Evolutionary conservation across 2,797 vertebrate species (phyloP).

Genomic region (Oceanodroma leucorhoa): DNA sequence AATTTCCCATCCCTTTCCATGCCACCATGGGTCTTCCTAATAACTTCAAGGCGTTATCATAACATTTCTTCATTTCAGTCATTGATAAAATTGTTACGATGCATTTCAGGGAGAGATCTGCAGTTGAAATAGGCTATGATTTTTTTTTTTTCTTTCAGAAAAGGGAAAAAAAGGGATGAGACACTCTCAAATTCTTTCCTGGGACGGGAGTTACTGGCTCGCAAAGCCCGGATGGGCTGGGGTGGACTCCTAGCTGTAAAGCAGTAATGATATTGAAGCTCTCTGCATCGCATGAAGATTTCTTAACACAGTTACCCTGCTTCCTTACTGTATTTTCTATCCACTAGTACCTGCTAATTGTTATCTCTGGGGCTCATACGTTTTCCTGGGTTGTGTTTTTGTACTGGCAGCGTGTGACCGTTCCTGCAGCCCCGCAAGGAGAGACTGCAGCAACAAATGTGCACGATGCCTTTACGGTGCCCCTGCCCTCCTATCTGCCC

Average conservation of each 20-base stretch:
- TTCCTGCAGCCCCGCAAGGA: background rate
- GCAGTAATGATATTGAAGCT: background rate
- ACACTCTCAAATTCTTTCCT: background rate
- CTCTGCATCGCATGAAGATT: no score
- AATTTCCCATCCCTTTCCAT: background rate
- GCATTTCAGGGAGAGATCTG: background rate
- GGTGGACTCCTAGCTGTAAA: background rate
- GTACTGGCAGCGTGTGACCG: background rate
- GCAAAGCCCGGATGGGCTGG: rapidly evolving
- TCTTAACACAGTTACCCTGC: background rate
- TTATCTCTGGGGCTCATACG: background rate
- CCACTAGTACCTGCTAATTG: background rate
- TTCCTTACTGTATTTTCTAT: background rate
- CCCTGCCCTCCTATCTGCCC: background rate
- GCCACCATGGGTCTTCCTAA: background rate
- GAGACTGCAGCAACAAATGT: background rate
- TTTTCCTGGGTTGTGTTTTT: background rate
- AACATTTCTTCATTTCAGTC: background rate
- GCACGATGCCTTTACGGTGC: rapidly evolving
- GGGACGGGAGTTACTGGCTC: background rate
- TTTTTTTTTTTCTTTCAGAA: no score
- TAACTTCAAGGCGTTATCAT: background rate
- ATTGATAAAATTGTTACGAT: background rate
- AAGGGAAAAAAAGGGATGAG: no score
- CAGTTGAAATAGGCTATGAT: background rate